phyloP scores from a whole-genome alignment of 37 sponge, comb jelly and placozoan genomes.

The Crambe crambe region DNA sequence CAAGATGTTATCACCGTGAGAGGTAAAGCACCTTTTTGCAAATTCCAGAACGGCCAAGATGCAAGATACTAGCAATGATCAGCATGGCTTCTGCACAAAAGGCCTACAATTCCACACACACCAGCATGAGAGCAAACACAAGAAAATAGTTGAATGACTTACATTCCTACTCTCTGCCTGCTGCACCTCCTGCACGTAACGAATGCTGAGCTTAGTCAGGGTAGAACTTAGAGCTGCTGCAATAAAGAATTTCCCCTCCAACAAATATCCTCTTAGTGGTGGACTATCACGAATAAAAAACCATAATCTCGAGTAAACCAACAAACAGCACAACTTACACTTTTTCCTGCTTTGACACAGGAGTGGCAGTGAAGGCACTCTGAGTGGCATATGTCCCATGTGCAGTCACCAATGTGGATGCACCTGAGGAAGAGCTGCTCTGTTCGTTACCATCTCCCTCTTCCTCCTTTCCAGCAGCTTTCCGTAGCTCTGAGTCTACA shows the following conservation, averaged over 20 bases:
- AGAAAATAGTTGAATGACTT: not conserved
- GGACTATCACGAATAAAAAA: constrained; percentile 54
- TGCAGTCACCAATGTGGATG: constrained; percentile 79
- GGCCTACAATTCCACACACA: constrained; percentile 34
- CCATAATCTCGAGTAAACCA: not conserved
- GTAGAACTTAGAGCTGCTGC: constrained; percentile 89
- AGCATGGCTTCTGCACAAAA: constrained; percentile 95
- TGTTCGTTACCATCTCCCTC: constrained; percentile 42
- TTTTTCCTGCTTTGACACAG: constrained; percentile 58
- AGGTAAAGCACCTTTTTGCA: constrained; percentile 77
- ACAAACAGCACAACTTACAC: constrained; percentile 48
- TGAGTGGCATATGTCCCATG: constrained; percentile 98
- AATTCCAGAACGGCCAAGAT: constrained; percentile 88
- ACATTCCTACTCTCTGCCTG: constrained; percentile 79
- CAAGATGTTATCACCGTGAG: not conserved
- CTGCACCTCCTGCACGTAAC: constrained; percentile 59
- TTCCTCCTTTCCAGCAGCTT: constrained; percentile 77
- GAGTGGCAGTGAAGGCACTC: constrained; percentile 79
- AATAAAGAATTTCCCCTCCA: constrained; percentile 96
- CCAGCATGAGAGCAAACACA: not conserved
- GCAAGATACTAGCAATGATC: constrained; percentile 90
- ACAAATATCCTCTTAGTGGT: constrained; percentile 81
- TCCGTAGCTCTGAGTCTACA: constrained; percentile 94
- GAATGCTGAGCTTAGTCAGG: constrained; percentile 88
- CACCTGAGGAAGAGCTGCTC: not conserved